Conservation (phyloP, 1,140 invertebrate species). For the Ooceraea biroi region DNA sequence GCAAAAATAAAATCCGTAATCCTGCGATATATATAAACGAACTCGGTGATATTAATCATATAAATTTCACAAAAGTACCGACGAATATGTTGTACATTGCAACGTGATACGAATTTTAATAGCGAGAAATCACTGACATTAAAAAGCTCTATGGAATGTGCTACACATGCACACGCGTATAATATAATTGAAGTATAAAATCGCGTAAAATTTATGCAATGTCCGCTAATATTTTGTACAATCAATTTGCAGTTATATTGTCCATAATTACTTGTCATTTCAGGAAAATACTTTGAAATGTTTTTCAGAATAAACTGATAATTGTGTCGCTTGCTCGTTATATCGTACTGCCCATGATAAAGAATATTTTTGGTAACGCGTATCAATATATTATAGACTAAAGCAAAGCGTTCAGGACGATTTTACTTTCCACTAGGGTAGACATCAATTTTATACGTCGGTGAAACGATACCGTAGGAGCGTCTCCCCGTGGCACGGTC, state of each 20-base stretch:
- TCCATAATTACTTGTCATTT: slow-evolving; percentile 27
- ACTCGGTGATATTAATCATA: slow-evolving; percentile 23
- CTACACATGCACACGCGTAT: neutral
- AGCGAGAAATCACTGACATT: slow-evolving; percentile 9
- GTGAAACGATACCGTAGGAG: slow-evolving; percentile 71
- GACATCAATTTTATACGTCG: slow-evolving; percentile 78
- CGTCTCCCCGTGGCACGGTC: slow-evolving; percentile 27
- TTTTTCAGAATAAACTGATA: no score
- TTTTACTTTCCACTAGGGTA: slow-evolving; percentile 60
- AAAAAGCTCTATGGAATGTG: slow-evolving; percentile 38
- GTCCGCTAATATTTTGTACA: slow-evolving; percentile 18
- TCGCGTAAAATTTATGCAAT: slow-evolving; percentile 19
- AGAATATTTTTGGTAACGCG: no score
- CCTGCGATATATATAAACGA: neutral
- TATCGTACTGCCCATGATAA: no score
- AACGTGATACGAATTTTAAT: slow-evolving; percentile 34
- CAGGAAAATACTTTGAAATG: neutral
- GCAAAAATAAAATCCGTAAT: slow-evolving; percentile 2
- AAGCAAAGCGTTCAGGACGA: slow-evolving; percentile 49
- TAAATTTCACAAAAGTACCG: neutral
- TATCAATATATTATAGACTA: slow-evolving; percentile 39
- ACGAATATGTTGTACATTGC: neutral
- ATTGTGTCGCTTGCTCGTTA: neutral
- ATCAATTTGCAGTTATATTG: slow-evolving; percentile 19
- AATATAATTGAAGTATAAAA: slow-evolving; percentile 23